Conservation (phyloP, 23 tunicate species). For the Phallusia fumigata region DNA sequence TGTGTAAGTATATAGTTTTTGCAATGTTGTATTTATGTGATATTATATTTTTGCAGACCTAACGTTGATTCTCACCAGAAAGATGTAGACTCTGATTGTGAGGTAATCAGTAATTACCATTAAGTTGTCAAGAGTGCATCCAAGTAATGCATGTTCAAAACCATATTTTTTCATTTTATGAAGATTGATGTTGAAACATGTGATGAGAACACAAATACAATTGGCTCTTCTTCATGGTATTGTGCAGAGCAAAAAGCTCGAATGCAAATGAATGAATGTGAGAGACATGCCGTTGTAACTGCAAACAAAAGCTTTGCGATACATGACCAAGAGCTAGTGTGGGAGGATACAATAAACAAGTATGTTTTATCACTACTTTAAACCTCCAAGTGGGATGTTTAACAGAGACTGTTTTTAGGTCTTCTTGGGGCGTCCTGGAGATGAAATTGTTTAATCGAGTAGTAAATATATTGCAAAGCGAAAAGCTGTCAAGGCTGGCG, state of each 20-base stretch:
- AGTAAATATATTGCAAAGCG: constrained; percentile 57
- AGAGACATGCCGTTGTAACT: constrained; percentile 38
- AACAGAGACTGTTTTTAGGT: constrained; percentile 33
- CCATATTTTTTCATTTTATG: no score
- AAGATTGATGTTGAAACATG: constrained; percentile 83
- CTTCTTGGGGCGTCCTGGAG: constrained; percentile 54
- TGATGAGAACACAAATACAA: not conserved
- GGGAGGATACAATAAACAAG: constrained; percentile 77
- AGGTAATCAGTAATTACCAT: no score
- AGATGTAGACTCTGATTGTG: no score
- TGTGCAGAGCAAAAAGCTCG: constrained; percentile 75
- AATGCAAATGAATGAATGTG: constrained; percentile 86
- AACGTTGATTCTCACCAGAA: no score
- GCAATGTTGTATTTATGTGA: no score
- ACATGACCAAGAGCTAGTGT: constrained; percentile 35
- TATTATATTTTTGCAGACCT: no score
- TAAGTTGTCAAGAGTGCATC: no score
- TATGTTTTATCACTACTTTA: no score
- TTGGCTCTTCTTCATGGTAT: constrained; percentile 61
- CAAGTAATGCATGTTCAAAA: no score
- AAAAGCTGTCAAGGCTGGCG: constrained; percentile 71
- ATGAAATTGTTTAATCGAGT: constrained; percentile 48
- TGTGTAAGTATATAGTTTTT: no score
- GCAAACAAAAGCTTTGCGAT: constrained; percentile 8
- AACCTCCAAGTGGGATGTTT: no score